Evolutionary conservation across 1,140 invertebrate species (phyloP), one percentile per base, ranked within the genome.

Genomic region (Schlechtendalia chinensis): DNA sequence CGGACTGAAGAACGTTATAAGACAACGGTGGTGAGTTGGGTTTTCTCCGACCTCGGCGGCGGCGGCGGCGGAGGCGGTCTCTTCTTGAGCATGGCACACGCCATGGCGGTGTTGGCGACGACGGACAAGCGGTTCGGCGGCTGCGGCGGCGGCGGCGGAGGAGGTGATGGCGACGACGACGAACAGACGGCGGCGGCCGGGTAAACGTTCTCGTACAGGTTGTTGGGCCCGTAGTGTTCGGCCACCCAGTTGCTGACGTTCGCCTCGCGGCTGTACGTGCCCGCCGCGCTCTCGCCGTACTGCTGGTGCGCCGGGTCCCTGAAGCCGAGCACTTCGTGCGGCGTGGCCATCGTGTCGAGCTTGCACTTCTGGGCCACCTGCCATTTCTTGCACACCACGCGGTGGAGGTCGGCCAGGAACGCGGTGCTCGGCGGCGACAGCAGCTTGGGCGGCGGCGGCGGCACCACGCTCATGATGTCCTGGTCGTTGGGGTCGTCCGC

Each of bases 351-450:
- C 22, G 91, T 89, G 84, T 96, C 94, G 1, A 91, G 85, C 86
- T 94, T 94, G 84, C 95, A 96, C 84, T 96, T 96, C 83, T 97
- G 94, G 0, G 94, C 93, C 1, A 95, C 93, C 84, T 96, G 93
- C 94, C 95, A 96, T 84, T 97, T 97, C 83, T 96, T 96, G 69
- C 93, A 89, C 93, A 96, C 96, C 0, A 96, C 94, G 65, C 94
- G 87, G 83, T 96, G 94, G 11, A 96, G 87, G 86, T 96, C 94
- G 84, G 92, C 92, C 12, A 96, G 86, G 83, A 97, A 96, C 63
- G 93, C 92, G 6, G 90, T 91, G 72, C 83, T 85, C 58, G 85
- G 83, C 24, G 83, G 83, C 11, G 91, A 90, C 53, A 92, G 88
- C 82, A 91, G 90, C 0, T 92, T 92, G 17, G 92, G 90, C 77